phyloP scores from a whole-genome alignment of 2,113 vertebrate genomes.

The Pogonocichla stellata region DNA sequence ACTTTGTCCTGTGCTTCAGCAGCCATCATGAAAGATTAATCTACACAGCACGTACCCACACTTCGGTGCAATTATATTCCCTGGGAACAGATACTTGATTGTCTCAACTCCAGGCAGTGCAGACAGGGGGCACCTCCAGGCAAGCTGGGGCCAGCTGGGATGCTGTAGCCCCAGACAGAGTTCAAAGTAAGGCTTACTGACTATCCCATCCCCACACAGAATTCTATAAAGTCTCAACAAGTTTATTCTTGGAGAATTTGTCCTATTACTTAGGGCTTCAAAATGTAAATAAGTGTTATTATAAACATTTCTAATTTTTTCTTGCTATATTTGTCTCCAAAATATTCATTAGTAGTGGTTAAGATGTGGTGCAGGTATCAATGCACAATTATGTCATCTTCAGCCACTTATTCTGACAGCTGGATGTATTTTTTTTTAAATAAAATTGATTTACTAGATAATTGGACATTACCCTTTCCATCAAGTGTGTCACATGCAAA shows the following conservation, averaged over 20 bases:
- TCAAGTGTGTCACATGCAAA: not conserved
- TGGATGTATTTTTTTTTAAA: not conserved
- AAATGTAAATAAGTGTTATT: not conserved
- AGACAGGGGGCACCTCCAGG: not conserved
- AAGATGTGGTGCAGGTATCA: not conserved
- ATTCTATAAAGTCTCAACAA: not conserved
- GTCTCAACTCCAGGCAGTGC: not conserved
- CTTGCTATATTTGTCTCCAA: not conserved
- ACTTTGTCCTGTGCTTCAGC: not conserved
- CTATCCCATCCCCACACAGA: not conserved
- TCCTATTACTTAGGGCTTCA: not conserved
- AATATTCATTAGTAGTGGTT: not conserved
- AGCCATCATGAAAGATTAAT: slow-evolving; percentile 34
- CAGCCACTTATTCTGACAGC: not conserved
- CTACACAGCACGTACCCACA: not conserved
- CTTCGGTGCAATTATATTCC: slow-evolving; percentile 37
- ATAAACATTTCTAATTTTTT: not conserved
- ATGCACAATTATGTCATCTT: not conserved
- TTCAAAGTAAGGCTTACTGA: not conserved
- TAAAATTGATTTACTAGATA: not conserved
- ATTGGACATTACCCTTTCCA: not conserved
- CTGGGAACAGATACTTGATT: not conserved
- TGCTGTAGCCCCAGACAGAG: not conserved
- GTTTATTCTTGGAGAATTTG: not conserved
- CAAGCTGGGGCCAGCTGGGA: not conserved